Conservation (phyloP, 2,113 vertebrate species). For the Tenebrosternarchus preto region DNA sequence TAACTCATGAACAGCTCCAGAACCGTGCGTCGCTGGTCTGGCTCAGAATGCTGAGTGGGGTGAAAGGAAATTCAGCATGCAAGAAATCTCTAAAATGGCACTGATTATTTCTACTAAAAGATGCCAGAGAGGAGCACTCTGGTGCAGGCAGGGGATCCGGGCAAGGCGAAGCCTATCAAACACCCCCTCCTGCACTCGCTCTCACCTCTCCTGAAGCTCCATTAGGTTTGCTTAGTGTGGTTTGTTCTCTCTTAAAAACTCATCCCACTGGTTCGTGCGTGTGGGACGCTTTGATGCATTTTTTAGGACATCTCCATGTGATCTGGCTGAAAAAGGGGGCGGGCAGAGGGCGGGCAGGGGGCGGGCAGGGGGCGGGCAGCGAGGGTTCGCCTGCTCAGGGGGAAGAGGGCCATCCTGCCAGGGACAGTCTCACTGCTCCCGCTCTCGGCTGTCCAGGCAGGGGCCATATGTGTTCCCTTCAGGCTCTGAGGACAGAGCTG, state of each 20-base stretch:
- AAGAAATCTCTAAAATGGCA: not conserved
- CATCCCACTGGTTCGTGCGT: not conserved
- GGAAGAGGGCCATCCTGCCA: not conserved
- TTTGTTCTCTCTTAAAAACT: constrained; percentile 30
- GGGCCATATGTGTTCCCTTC: constrained; percentile 30
- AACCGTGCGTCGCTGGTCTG: not conserved
- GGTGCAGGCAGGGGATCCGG: too few species aligned
- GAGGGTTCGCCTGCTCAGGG: too few species aligned
- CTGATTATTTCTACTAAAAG: not conserved
- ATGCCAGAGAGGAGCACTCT: not conserved
- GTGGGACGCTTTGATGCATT: not conserved
- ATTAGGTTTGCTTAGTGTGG: constrained; percentile 9
- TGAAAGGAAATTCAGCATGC: not conserved
- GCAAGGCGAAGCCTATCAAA: not conserved
- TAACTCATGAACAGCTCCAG: not conserved
- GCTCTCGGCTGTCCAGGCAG: not conserved
- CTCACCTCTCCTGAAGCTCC: constrained; percentile 18
- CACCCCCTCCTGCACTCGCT: not conserved
- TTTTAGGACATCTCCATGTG: constrained; percentile 15
- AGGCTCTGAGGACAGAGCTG: not conserved
- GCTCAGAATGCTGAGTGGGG: not conserved
- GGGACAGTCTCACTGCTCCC: not conserved
- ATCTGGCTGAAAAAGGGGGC: not conserved
- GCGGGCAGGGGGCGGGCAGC: too few species aligned
- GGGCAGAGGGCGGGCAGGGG: not conserved